Percentiles rank a stretch among this genome's conserved stretches.
These are phyloP conservation scores for Odobenus rosmarus DNA, from an alignment of 2,113 vertebrate genomes.

Conservation along the genomic window DNA sequence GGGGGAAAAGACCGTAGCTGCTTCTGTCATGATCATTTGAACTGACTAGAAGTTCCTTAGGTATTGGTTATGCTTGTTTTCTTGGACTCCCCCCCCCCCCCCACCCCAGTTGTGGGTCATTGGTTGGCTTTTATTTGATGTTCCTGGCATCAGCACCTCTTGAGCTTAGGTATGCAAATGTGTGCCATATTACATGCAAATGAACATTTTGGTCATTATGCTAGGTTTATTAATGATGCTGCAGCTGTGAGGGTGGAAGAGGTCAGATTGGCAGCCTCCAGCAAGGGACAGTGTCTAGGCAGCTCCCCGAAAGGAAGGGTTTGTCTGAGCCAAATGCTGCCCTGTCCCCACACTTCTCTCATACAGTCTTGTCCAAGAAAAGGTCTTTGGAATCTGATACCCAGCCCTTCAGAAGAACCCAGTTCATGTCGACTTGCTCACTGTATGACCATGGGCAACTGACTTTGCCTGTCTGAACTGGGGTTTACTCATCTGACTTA, in stretches of 20 bases:
- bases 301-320: slow-evolving; percentile 20
- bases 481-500: slow-evolving; percentile 21
- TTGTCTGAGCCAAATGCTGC: neutral
- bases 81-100: neutral
- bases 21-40: neutral
- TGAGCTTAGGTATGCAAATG: neutral
- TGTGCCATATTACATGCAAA: neutral
- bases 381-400: neutral
- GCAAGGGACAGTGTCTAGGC: neutral
- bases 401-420: neutral
- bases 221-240: neutral
- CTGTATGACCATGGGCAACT: neutral
- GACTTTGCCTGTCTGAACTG: neutral
- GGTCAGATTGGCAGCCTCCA: neutral
- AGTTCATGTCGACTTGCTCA: neutral
- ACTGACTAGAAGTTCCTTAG: neutral
- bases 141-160: neutral
- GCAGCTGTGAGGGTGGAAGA: neutral
- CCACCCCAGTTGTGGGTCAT: neutral
- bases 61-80: neutral
- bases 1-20: neutral
- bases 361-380: neutral
- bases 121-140: neutral
- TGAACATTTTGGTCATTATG: neutral
- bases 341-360: neutral